Percentiles rank a stretch among this genome's conserved stretches.
phyloP scores from a whole-genome alignment of 1,140 invertebrate species.

The Riptortus pedestris region DNA sequence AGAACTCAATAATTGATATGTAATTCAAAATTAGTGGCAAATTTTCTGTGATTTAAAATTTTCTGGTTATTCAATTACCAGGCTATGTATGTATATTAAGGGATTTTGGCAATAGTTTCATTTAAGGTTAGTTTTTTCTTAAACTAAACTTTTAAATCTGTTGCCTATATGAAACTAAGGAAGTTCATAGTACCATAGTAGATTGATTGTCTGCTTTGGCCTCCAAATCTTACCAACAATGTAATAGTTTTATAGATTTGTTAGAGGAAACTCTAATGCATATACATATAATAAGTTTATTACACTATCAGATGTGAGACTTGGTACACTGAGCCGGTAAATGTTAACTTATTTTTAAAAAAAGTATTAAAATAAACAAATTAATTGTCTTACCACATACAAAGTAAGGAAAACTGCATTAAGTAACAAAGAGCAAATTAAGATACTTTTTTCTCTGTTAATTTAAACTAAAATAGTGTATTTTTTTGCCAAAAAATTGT shows the following conservation, averaged over 20 bases:
- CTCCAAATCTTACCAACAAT: too few relatives aligned
- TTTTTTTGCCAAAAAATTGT: too few relatives aligned
- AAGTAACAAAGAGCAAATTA: too few relatives aligned
- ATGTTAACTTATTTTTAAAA: neutral
- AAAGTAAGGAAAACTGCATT: neutral
- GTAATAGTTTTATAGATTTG: too few relatives aligned
- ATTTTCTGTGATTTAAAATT: neutral
- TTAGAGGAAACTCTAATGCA: neutral
- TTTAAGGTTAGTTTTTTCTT: neutral
- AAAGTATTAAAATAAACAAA: neutral
- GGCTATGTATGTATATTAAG: neutral
- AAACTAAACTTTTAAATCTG: neutral
- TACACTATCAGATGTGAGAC: neutral
- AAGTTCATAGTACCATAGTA: neutral
- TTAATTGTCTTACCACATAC: neutral
- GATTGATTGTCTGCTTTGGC: neutral
- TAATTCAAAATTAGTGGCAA: neutral
- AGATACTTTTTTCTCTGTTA: too few relatives aligned
- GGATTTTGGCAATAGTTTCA: neutral
- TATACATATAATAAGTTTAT: neutral
- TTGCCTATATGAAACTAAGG: slow-evolving; percentile 4
- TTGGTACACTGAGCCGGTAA: neutral
- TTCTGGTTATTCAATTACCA: neutral
- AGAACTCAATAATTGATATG: neutral
- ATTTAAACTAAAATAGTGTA: too few relatives aligned